Base-by-base conservation (phyloP, 2,888 invertebrate species). In the Pollenia angustigena region DNA sequence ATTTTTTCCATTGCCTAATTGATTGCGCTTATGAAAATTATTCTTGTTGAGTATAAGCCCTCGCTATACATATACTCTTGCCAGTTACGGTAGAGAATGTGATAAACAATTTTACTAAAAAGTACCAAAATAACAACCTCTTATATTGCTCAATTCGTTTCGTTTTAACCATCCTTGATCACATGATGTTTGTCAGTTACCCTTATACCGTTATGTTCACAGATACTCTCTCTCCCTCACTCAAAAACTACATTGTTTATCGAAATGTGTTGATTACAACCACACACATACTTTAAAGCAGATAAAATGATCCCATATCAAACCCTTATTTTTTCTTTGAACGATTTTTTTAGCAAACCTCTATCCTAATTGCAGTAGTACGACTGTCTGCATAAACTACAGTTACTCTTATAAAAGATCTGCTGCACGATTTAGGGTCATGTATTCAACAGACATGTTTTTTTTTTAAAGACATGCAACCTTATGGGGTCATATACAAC, bases 391-490 rank as follows among this genome's bases (percentile, higher is more conserved):
- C 62, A 71, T 46, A n/a, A 46, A 16, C 60, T 60, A 71, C 56
- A 44, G 52, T 40, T 71, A 64, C 58, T n/a, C 44, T 23, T 32
- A 32, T 12, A 44, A 4, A 0, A 54, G 54, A 71, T 71, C 71
- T 16, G 16, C 32, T 66, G 60, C 71, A 71, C 80, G 32, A 16
- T 68, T 52, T 64, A 74, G 82, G 79, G 82, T 86, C 86, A 86
- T 80, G 75, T 83, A 80, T 75, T 83, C 64, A 86, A 48, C 84
- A 85, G 84, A 74, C 74, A 82, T 23, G 23, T 46, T 62, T 50
- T 54, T 50, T 54, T 69, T 32, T 32, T 32, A 32, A 46, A 54
- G 54, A 62, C 75, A 75, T 80, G 69, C 64, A 79, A 86, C 80
- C 79, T 86, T 86, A 64, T 82, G 83, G 80, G 79, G 71, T 83